Evolutionary conservation across 1,140 invertebrate genomes (phyloP).

Genomic region (Monomorium pharaonis): DNA sequence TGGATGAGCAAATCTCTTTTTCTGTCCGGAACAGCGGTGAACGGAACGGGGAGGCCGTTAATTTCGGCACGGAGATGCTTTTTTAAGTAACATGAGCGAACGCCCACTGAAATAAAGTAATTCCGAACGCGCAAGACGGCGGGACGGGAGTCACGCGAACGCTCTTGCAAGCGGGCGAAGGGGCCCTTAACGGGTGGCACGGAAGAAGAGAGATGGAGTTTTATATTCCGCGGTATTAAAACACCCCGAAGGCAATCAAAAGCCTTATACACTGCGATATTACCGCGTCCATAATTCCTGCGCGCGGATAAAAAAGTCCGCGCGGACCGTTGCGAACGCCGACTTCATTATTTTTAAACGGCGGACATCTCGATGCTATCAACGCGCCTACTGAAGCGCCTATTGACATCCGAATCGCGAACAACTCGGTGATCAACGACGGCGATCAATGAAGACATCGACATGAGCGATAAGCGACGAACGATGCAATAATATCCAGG

Average conservation of each 20-base stretch:
- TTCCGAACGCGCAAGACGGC: constrained; percentile 32
- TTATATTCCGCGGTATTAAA: constrained; percentile 57
- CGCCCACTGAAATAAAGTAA: constrained; percentile 47
- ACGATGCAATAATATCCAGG: not conserved
- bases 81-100: constrained; percentile 47
- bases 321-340: not conserved
- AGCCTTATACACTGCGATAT: constrained; percentile 38
- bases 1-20: not conserved
- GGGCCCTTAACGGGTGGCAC: constrained; percentile 23
- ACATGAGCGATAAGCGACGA: not conserved
- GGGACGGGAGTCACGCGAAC: constrained; percentile 37
- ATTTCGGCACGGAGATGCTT: constrained; percentile 50
- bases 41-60: constrained; percentile 16
- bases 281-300: constrained; percentile 44
- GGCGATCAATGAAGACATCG: not conserved
- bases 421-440: too few species aligned
- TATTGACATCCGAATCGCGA: not conserved
- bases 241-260: constrained; percentile 45
- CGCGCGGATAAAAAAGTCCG: constrained; percentile 22
- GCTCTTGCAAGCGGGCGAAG: not conserved
- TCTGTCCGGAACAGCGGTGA: not conserved
- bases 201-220: constrained; percentile 47
- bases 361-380: not conserved
- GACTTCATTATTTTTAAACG: constrained; percentile 39
- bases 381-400: not conserved